Percentiles rank a stretch among this genome's conserved stretches.
Conservation (phyloP, 2,888 invertebrate genomes). For the Suillia variegata region DNA sequence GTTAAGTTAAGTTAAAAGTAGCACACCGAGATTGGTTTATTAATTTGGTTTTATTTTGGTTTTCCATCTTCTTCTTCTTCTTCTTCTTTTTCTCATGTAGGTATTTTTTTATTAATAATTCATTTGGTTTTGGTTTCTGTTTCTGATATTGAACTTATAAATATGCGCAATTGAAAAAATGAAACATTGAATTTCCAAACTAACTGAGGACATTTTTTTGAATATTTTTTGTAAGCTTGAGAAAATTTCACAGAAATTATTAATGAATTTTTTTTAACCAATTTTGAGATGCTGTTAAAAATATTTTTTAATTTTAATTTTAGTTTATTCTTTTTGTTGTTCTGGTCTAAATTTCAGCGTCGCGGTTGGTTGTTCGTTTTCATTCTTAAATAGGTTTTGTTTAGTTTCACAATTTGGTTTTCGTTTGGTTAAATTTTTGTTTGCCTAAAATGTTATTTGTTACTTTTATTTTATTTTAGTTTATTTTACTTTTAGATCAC, state of each 20-base stretch:
- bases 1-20: constrained; percentile 43
- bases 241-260: background rate
- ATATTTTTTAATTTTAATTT: background rate
- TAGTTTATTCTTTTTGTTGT: background rate
- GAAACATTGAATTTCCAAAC: no score
- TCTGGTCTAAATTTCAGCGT: background rate
- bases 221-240: background rate
- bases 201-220: no score
- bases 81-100: no score
- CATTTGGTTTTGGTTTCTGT: constrained; percentile 27
- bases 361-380: background rate
- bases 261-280: background rate
- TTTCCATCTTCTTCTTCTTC: constrained; percentile 28
- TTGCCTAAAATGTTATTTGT: constrained; percentile 8
- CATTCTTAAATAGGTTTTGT: background rate
- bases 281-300: background rate
- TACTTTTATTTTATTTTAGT: constrained; percentile 29
- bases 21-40: constrained; percentile 49
- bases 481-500: constrained; percentile 47
- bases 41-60: constrained; percentile 30
- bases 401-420: background rate
- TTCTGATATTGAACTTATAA: no score
- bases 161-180: no score
- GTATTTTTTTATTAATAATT: constrained; percentile 25
- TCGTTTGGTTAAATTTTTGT: background rate